Percentiles rank a stretch among this genome's conserved stretches.
phyloP scores from a whole-genome alignment of 2,113 vertebrate genomes.

The Crotalus helleri region DNA sequence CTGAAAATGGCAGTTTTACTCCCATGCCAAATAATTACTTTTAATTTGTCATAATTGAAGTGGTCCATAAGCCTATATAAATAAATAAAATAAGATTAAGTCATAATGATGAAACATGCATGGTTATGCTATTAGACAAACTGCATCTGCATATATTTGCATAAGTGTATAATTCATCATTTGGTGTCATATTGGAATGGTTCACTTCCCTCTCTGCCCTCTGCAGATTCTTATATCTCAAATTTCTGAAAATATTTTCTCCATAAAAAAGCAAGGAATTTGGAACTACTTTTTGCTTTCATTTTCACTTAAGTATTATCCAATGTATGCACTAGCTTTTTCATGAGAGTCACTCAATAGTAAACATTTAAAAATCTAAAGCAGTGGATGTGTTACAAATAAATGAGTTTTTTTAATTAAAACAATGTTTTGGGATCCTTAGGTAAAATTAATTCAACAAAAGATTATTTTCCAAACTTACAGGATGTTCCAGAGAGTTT shows the following conservation, averaged over 20 bases:
- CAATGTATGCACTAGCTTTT: background rate
- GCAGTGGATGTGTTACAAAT: background rate
- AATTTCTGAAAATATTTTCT: background rate
- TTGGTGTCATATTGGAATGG: background rate
- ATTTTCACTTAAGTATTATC: background rate
- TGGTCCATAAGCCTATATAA: background rate
- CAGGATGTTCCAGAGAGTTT: background rate
- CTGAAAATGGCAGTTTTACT: background rate
- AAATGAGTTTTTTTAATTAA: background rate
- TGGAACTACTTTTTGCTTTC: background rate
- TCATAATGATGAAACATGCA: background rate
- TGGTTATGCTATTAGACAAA: background rate
- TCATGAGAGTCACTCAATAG: background rate
- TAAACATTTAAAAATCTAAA: background rate
- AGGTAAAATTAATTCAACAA: background rate
- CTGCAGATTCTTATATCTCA: background rate
- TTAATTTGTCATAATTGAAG: background rate
- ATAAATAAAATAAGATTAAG: background rate
- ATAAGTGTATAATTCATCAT: background rate
- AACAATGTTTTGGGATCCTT: background rate
- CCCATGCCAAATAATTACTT: background rate
- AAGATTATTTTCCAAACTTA: background rate
- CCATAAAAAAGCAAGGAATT: background rate
- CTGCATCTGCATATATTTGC: background rate
- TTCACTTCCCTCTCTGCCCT: background rate